Percentiles rank a stretch among this genome's conserved stretches.
Evolutionary conservation across 1,140 invertebrate genomes (phyloP).

Genomic region (Yoshiicerus persimilis): DNA sequence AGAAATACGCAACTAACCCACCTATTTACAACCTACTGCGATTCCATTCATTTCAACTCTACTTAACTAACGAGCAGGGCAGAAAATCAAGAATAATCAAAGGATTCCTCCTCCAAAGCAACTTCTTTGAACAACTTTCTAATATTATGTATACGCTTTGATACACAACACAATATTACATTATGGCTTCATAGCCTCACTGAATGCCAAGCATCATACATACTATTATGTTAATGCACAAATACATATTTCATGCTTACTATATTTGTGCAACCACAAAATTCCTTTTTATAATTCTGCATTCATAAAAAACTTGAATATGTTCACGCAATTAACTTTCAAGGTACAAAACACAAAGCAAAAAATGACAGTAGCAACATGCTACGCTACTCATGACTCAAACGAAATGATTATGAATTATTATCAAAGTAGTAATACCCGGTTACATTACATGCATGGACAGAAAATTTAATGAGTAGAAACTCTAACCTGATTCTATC

Average conservation of each 20-base stretch:
- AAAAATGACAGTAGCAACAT: too few relatives aligned
- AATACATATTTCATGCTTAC: background rate
- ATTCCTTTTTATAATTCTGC: background rate
- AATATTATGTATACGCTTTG: background rate
- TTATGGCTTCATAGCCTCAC: too few relatives aligned
- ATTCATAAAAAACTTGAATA: too few relatives aligned
- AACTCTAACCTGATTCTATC: background rate
- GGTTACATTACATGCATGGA: background rate
- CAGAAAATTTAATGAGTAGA: background rate
- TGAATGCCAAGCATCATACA: too few relatives aligned
- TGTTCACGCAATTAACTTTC: background rate
- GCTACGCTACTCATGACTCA: background rate
- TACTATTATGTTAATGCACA: background rate
- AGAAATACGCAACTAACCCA: background rate
- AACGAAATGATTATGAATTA: background rate
- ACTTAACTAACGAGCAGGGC: background rate
- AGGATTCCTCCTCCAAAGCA: background rate
- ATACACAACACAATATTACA: too few relatives aligned
- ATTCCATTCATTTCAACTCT: background rate
- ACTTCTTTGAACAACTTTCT: background rate
- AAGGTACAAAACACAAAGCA: too few relatives aligned
- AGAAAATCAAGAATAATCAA: conserved; percentile 12
- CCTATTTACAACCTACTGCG: background rate
- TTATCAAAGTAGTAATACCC: background rate
- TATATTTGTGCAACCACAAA: background rate